A percentile compares a stretch with the other conserved stretches of the same genome.
These are phyloP conservation scores for Denticeps clupeoides DNA, from an alignment of 2,797 vertebrate genomes.

Conservation along the genomic window DNA sequence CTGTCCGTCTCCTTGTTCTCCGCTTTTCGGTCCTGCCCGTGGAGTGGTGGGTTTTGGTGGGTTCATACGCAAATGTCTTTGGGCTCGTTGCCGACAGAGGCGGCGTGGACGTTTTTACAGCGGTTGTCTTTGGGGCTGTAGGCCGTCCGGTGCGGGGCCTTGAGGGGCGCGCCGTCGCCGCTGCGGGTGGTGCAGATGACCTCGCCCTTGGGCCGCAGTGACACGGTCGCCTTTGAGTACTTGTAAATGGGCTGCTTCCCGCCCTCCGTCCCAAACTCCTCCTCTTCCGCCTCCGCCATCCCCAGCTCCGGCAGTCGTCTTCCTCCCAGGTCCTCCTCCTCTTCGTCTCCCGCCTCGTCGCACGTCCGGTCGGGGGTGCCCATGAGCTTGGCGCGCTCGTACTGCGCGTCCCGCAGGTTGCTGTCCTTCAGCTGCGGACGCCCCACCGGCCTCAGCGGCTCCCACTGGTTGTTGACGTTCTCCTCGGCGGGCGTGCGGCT, in stretches of 20 bases:
- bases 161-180: slow-evolving; percentile 65
- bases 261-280: slow-evolving; percentile 51
- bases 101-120: slow-evolving; percentile 70
- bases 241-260: slow-evolving; percentile 72
- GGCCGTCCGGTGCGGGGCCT: slow-evolving; percentile 72
- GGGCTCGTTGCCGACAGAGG: slow-evolving; percentile 62
- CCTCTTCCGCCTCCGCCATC: slow-evolving; percentile 43
- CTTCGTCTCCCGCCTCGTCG: slow-evolving; percentile 53
- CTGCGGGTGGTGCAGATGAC: slow-evolving; percentile 65
- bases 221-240: slow-evolving; percentile 65
- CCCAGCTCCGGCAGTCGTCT: slow-evolving; percentile 46
- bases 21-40: no score
- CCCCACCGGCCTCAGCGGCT: slow-evolving; percentile 74
- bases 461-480: slow-evolving; percentile 89
- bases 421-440: slow-evolving; percentile 71
- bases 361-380: slow-evolving; percentile 70
- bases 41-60: slow-evolving; percentile 33
- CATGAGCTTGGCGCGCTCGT: slow-evolving; percentile 88
- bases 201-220: slow-evolving; percentile 47
- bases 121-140: slow-evolving; percentile 91
- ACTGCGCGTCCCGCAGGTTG: slow-evolving; percentile 78
- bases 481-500: slow-evolving; percentile 49
- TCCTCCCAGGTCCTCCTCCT: slow-evolving; percentile 65
- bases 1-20: no score
- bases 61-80: slow-evolving; percentile 72